A percentile compares a stretch with the other conserved stretches of the same genome.
These are phyloP conservation scores for Dasyurus viverrinus DNA, from an alignment of 2,113 vertebrate species.

Conservation along the genomic window DNA sequence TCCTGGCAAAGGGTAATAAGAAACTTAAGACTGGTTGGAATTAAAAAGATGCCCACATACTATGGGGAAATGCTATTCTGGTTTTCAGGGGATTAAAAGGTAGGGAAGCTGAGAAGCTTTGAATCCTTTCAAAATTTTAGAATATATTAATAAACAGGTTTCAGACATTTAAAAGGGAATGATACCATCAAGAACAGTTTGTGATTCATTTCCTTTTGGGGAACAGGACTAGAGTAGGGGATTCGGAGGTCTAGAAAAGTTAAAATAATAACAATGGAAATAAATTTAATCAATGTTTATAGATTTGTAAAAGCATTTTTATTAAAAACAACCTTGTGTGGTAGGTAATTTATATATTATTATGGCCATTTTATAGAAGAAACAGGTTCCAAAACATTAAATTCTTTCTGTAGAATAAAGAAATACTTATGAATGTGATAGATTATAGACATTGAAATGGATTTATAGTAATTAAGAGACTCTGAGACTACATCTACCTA, in stretches of 20 bases:
- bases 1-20: not conserved
- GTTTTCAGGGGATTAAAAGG: not conserved
- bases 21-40: not conserved
- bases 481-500: not conserved
- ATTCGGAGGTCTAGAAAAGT: not conserved
- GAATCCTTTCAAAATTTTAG: not conserved
- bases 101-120: not conserved
- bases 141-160: not conserved
- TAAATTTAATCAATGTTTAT: not conserved
- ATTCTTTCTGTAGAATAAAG: not conserved
- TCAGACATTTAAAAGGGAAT: not conserved
- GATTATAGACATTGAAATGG: not conserved
- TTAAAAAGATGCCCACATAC: not conserved
- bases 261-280: not conserved
- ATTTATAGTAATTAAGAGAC: not conserved
- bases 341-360: not conserved
- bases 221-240: not conserved
- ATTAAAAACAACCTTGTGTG: not conserved
- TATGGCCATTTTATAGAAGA: not conserved
- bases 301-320: not conserved
- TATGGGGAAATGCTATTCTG: not conserved
- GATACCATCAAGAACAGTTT: not conserved
- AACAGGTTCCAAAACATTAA: not conserved
- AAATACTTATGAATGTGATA: not conserved
- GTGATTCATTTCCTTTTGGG: not conserved